Conservation (phyloP, 2,888 invertebrate genomes). For the Acholoe squamosa region DNA sequence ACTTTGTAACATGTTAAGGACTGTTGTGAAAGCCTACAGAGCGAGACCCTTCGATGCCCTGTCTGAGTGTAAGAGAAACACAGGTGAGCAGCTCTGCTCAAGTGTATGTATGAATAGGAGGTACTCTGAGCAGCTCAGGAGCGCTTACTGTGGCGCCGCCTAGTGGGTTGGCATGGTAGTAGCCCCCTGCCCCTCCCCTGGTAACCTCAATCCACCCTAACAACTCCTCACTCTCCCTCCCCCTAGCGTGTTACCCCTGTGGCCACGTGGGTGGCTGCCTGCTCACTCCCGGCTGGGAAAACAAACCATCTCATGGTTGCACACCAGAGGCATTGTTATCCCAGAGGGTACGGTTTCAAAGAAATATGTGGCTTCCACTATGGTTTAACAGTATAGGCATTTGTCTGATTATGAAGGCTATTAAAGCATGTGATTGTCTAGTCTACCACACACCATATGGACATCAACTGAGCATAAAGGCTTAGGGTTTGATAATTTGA, state of each 20-base stretch:
- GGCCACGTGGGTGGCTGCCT: conserved; percentile 8
- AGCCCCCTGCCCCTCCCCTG: not conserved
- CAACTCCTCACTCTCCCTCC: not conserved
- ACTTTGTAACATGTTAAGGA: no score
- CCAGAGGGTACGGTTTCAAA: not conserved
- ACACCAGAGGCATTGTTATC: not conserved
- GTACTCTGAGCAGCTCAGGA: not conserved
- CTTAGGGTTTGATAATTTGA: no score
- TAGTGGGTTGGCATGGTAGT: not conserved
- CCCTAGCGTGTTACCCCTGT: not conserved
- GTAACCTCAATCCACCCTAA: not conserved
- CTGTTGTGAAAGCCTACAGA: no score
- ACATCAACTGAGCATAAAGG: no score
- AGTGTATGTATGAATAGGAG: not conserved
- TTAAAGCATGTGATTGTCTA: no score
- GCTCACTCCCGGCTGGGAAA: not conserved
- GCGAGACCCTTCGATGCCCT: not conserved
- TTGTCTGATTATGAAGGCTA: no score
- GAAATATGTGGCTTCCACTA: no score
- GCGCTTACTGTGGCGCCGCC: conserved; percentile 15
- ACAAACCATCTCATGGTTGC: not conserved
- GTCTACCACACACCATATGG: no score
- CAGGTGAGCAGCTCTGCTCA: not conserved
- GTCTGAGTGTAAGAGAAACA: not conserved
- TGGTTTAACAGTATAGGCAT: no score